Evolutionary conservation across 2,888 invertebrate genomes (phyloP), one percentile per base, ranked within the genome.

Genomic region (Ectemnius cavifrons): DNA sequence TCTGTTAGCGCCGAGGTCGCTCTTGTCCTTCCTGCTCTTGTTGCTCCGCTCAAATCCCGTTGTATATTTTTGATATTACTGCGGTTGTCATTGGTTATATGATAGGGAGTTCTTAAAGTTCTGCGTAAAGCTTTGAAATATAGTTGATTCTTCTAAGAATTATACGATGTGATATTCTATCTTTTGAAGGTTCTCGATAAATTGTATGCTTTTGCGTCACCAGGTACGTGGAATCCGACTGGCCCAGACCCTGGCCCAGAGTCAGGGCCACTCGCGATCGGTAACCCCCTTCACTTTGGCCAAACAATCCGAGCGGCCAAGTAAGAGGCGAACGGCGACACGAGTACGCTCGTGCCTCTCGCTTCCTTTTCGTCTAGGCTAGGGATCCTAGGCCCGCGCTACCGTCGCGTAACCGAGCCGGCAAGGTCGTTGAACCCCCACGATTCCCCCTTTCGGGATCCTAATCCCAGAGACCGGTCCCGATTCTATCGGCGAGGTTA

Each of bases 391-490:
- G 37, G 37, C 37, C 37, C 37, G 37, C 37, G 37, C 37, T 37
- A 56, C 62, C 46, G 62, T 47, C 23, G 67, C 27, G 23, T 27
- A 16, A 62, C 56, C 62, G 61, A 23, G 58, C 49, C 49, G 16
- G 23, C 14, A 58, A 59, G 81, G 76, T 79, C 79, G 18, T 67
- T 63, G 83, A 81, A 73, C 52, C 16, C 52, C n/a, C n/a, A 14
- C 16, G 52, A 74, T 63, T 37, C 8, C 37, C 37, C 57, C 47
- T 46, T 61, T n/a, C 58, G 70, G 37, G 59, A 77, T 72, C 67
- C 73, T 83, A 83, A 83, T 83, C 77, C 78, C 68, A 52, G 68
- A 72, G 81, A 81, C 79, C 83, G 76, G 83, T 81, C 81, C 63
- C 67, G 69, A 71, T 67, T 18, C 64, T 71, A 75, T 77, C 72